Conservation (phyloP, 2,888 invertebrate species). For the Halictus ligatus region DNA sequence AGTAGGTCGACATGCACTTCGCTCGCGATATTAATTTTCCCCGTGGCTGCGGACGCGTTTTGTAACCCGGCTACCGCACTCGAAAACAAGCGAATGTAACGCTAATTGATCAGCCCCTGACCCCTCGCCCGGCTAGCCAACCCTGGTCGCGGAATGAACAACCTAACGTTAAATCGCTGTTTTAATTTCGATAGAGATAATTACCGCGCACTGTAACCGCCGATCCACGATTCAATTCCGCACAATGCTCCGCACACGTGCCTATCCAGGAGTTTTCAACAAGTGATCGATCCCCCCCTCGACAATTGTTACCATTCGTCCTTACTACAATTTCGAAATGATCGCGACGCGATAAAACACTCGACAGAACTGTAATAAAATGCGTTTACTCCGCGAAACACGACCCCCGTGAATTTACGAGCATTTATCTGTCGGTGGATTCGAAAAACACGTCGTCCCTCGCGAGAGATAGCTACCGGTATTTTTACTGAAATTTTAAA, state of each 20-base stretch:
- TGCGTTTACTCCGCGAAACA: neutral
- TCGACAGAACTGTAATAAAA: neutral
- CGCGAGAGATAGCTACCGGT: neutral
- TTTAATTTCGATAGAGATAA: constrained; percentile 33
- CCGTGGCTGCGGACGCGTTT: constrained; percentile 7
- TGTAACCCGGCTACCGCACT: neutral
- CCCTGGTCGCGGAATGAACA: constrained; percentile 1
- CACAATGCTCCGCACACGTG: neutral
- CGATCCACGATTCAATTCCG: neutral
- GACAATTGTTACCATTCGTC: neutral
- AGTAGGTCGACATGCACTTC: constrained; percentile 56
- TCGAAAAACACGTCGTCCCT: neutral
- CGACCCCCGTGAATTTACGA: neutral
- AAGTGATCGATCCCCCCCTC: neutral
- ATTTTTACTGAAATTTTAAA: neutral
- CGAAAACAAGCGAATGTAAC: constrained; percentile 37
- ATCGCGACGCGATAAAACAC: neutral
- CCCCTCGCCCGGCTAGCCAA: neutral
- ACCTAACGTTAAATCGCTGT: constrained; percentile 4
- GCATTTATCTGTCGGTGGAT: neutral
- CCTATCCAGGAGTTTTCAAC: neutral
- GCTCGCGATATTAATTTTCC: constrained; percentile 42
- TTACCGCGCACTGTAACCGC: constrained; percentile 13
- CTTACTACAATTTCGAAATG: neutral
- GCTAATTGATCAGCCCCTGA: constrained; percentile 37